A percentile compares a stretch with the other conserved stretches of the same genome.
Evolutionary conservation across 2,797 vertebrate species (phyloP).

Genomic region (Thamnophis elegans): DNA sequence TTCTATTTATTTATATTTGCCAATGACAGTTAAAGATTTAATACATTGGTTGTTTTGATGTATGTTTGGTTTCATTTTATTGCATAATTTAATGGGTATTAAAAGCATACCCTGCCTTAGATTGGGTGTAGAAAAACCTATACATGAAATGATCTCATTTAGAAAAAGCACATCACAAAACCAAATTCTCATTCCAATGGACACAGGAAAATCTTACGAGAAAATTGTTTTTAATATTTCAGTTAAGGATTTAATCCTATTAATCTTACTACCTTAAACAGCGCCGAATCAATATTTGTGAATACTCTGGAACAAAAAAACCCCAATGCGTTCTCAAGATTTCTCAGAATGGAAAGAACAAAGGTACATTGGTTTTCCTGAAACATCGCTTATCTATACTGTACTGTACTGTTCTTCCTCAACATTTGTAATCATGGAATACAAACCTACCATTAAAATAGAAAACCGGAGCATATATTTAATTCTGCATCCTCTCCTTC

Average conservation of each 20-base stretch:
- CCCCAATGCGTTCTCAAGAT: not conserved
- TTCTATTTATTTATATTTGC: not conserved
- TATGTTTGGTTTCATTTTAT: not conserved
- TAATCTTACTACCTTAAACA: not conserved
- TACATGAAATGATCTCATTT: not conserved
- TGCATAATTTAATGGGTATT: not conserved
- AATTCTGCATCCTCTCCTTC: not conserved
- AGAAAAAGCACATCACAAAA: not conserved
- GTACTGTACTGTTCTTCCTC: not conserved
- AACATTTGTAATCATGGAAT: not conserved
- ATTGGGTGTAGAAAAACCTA: not conserved
- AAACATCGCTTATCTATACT: not conserved
- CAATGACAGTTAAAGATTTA: not conserved
- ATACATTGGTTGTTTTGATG: not conserved
- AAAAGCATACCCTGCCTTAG: not conserved
- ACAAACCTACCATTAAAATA: not conserved
- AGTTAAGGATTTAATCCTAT: not conserved
- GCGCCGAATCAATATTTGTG: not conserved
- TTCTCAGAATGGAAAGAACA: not conserved
- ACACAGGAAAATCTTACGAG: not conserved
- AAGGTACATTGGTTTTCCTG: not conserved
- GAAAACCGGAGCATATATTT: not conserved
- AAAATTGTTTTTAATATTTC: not conserved
- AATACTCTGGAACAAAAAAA: not conserved
- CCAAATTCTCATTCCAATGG: not conserved